Percentiles rank a stretch among this genome's conserved stretches.
phyloP scores from a whole-genome alignment of 2,888 invertebrate species.

The Torymus aiolomorphi region DNA sequence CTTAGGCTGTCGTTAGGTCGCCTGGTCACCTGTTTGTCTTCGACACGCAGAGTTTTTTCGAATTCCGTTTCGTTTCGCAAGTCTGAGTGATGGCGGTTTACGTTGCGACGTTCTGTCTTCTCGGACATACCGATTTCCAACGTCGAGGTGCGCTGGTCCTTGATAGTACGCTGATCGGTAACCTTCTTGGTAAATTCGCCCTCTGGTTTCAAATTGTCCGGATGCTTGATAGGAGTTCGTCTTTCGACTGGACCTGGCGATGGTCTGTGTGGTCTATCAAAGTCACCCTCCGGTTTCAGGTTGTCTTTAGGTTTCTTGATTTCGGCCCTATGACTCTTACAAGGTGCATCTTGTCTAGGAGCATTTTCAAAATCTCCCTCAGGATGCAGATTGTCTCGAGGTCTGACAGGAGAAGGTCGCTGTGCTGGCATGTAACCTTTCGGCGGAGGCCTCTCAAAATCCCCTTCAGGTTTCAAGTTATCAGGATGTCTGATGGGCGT shows the following conservation, averaged over 20 bases:
- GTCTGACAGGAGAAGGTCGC: slow-evolving; percentile 71
- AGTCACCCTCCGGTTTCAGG: slow-evolving; percentile 74
- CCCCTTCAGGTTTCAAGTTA: slow-evolving; percentile 79
- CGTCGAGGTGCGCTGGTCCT: slow-evolving; percentile 68
- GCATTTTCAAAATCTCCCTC: slow-evolving; percentile 76
- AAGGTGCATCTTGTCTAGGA: slow-evolving; percentile 76
- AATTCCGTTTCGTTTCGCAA: slow-evolving; percentile 48
- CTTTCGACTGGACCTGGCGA: slow-evolving; percentile 75
- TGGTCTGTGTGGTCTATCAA: slow-evolving; percentile 75
- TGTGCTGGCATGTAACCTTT: slow-evolving; percentile 78
- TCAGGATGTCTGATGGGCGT: slow-evolving; percentile 77
- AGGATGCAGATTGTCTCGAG: slow-evolving; percentile 78
- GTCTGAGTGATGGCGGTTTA: slow-evolving; percentile 40
- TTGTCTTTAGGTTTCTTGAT: slow-evolving; percentile 71
- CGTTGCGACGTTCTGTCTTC: slow-evolving; percentile 65
- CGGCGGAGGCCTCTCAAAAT: slow-evolving; percentile 75
- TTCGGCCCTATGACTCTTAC: slow-evolving; percentile 67
- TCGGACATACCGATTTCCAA: slow-evolving; percentile 67
- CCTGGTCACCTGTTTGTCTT: slow-evolving; percentile 32
- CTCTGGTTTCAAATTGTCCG: slow-evolving; percentile 79
- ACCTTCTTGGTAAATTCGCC: slow-evolving; percentile 71
- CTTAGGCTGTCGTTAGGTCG: slow-evolving; percentile 16
- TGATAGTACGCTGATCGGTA: slow-evolving; percentile 79
- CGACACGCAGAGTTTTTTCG: slow-evolving; percentile 48
- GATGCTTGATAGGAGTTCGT: slow-evolving; percentile 69